Percentiles rank a stretch among this genome's conserved stretches.
These are phyloP conservation scores for Oreocharis arfaki DNA, from an alignment of 2,113 vertebrate genomes.

Conservation along the genomic window DNA sequence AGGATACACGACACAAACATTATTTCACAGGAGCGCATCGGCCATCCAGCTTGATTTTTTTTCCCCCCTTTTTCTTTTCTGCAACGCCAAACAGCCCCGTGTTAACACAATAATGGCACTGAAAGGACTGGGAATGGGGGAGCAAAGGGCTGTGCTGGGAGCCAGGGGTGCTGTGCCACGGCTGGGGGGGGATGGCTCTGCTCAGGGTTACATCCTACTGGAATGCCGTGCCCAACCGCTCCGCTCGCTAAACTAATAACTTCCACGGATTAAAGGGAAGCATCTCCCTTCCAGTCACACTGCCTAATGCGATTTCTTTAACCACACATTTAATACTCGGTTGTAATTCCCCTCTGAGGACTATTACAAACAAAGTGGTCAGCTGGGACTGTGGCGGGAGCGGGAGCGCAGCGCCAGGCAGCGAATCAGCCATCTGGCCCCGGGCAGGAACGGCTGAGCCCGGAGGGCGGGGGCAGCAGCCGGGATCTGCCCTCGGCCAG, in stretches of 20 bases:
- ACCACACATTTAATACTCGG: slow-evolving; percentile 53
- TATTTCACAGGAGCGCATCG: slow-evolving; percentile 6
- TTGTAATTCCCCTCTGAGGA: slow-evolving; percentile 55
- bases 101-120: fast-evolving
- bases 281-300: slow-evolving; percentile 17
- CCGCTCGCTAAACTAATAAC: neutral
- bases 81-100: neutral
- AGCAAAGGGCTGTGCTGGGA: fast-evolving
- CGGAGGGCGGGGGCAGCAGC: neutral
- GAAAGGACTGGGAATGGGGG: fast-evolving
- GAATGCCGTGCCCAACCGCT: neutral
- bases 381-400: neutral
- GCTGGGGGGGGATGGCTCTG: neutral
- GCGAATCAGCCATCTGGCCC: slow-evolving; percentile 8
- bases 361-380: slow-evolving; percentile 48
- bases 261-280: slow-evolving; percentile 31
- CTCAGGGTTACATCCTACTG: neutral
- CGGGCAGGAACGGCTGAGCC: neutral
- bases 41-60: neutral
- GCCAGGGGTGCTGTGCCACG: fast-evolving
- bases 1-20: slow-evolving; percentile 54
- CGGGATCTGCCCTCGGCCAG: neutral
- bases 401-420: neutral
- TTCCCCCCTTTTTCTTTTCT: neutral
- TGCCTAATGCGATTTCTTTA: slow-evolving; percentile 67